Evolutionary conservation across 2,113 vertebrate genomes (phyloP).

Genomic region (Pachycephala philippinensis): DNA sequence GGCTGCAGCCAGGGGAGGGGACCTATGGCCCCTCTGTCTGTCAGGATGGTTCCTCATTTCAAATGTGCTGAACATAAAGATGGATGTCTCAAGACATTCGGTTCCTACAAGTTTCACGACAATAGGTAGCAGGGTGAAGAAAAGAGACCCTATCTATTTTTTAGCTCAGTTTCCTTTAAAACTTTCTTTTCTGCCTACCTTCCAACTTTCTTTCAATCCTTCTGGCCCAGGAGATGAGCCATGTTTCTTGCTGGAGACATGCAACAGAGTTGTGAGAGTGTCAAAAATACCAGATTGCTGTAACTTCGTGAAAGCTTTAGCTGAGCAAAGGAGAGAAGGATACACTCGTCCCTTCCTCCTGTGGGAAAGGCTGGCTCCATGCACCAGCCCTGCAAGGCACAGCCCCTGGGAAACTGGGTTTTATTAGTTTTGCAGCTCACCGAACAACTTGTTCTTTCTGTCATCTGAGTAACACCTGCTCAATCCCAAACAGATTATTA

Average conservation of each 20-base stretch:
- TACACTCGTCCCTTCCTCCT: background rate
- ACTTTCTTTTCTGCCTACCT: background rate
- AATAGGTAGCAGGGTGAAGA: background rate
- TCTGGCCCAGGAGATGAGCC: background rate
- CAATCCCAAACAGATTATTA: slow-evolving; percentile 45
- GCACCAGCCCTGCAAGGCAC: background rate
- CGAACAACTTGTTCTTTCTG: background rate
- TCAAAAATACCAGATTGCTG: background rate
- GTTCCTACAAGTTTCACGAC: background rate
- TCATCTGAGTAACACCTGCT: slow-evolving; percentile 17
- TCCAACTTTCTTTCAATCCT: background rate
- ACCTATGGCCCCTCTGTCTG: background rate
- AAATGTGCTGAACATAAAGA: background rate
- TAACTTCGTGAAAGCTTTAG: background rate
- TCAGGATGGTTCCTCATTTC: background rate
- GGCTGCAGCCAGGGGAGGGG: background rate
- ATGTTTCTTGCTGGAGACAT: background rate
- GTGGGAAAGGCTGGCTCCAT: background rate
- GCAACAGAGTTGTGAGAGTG: background rate
- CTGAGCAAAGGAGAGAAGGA: background rate
- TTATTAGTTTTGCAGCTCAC: slow-evolving; percentile 6
- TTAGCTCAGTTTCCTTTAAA: background rate
- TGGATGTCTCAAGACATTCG: background rate
- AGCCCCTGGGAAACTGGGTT: background rate
- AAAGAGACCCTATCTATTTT: background rate